A percentile compares a stretch with the other conserved stretches of the same genome.
Conservation (phyloP, 1,140 invertebrate genomes). For the Diorhabda carinulata region DNA sequence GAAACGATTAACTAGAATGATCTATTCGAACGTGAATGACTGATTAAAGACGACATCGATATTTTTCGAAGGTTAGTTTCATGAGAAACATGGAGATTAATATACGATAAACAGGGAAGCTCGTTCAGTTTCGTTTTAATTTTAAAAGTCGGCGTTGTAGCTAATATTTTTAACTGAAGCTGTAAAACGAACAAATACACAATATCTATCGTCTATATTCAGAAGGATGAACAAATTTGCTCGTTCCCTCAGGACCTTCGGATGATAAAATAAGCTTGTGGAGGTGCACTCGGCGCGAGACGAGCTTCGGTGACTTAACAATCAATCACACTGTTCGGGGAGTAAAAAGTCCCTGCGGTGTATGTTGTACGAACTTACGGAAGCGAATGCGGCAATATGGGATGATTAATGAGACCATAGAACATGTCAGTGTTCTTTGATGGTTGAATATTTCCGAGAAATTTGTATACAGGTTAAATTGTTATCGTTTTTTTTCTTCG, state of each 20-base stretch:
- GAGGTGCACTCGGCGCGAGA: not conserved
- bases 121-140: too few species aligned
- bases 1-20: too few species aligned
- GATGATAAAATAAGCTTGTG: conserved; percentile 16
- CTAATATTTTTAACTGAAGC: not conserved
- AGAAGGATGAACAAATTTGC: conserved; percentile 10
- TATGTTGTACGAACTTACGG: conserved; percentile 13
- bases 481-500: too few species aligned
- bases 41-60: too few species aligned
- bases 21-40: too few species aligned
- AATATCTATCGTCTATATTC: not conserved
- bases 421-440: conserved; percentile 2
- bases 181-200: not conserved
- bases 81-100: too few species aligned
- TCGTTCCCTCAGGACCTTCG: conserved; percentile 4
- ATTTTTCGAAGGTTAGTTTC: too few species aligned
- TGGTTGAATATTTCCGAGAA: not conserved
- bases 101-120: too few species aligned
- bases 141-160: too few species aligned
- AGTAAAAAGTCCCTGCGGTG: conserved; percentile 18
- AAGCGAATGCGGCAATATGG: conserved; percentile 14
- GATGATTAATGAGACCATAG: conserved; percentile 16
- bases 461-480: not conserved
- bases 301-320: conserved; percentile 13
- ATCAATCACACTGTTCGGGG: conserved; percentile 17